Percentiles rank a stretch among this genome's conserved stretches.
Conservation (phyloP, 1,140 invertebrate genomes). For the Phenacoccus solenopsis region DNA sequence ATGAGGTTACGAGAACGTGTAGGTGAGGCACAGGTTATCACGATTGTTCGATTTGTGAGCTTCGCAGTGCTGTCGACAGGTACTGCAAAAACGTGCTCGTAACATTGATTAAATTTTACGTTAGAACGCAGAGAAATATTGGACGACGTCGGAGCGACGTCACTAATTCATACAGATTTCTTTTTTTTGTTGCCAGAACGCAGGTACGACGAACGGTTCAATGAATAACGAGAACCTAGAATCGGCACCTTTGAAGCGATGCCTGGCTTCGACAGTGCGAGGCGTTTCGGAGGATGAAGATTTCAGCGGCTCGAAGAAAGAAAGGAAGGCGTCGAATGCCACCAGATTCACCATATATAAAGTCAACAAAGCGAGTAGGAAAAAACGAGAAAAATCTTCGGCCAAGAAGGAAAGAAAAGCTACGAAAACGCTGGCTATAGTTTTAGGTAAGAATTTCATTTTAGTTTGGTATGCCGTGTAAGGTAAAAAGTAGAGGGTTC, state of each 20-base stretch:
- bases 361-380: conserved; percentile 84
- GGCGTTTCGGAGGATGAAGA: conserved; percentile 28
- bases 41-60: no score
- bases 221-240: conserved; percentile 10
- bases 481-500: no score
- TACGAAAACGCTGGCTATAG: conserved; percentile 98
- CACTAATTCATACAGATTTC: neutral
- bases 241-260: conserved; percentile 6
- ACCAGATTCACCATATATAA: conserved; percentile 78
- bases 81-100: no score
- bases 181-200: conserved; percentile 10
- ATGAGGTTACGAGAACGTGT: no score
- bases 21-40: no score
- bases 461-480: no score
- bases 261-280: conserved; percentile 18
- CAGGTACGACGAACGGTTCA: conserved; percentile 24
- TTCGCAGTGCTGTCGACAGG: no score
- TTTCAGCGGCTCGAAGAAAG: conserved; percentile 43
- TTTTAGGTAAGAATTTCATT: conserved; percentile 64
- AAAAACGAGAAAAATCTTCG: conserved; percentile 87
- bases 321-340: conserved; percentile 44
- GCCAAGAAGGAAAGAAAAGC: conserved; percentile 94
- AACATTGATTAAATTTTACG: no score
- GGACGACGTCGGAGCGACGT: no score
- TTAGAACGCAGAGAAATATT: no score